Percentiles rank a stretch among this genome's conserved stretches.
Conservation (phyloP, 2,113 vertebrate species). For the Rutilus rutilus region DNA sequence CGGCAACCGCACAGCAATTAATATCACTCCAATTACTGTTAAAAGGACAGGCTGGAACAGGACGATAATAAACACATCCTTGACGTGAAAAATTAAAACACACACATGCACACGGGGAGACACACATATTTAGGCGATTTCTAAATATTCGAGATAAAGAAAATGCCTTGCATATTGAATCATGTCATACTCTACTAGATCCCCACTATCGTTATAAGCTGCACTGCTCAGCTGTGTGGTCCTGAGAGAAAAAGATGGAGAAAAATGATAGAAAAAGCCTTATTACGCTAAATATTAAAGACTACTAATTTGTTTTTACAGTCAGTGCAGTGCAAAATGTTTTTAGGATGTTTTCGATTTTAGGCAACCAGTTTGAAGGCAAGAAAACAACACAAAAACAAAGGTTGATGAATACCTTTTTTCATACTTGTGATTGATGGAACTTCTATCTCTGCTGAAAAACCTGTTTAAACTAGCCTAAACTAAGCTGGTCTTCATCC, state of each 20-base stretch:
- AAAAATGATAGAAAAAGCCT: constrained; percentile 9
- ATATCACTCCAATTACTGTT: constrained; percentile 88
- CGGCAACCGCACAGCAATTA: constrained; percentile 84
- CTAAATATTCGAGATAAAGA: constrained; percentile 39
- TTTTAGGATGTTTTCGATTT: neutral
- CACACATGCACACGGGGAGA: constrained; percentile 36
- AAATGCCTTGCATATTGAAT: constrained; percentile 45
- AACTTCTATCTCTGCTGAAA: neutral
- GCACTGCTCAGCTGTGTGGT: constrained; percentile 24
- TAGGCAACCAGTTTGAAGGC: neutral
- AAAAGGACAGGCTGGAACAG: constrained; percentile 82
- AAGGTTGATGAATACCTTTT: neutral
- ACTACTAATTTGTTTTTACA: constrained; percentile 9
- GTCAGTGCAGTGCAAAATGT: neutral
- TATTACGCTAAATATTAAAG: constrained; percentile 13
- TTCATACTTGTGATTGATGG: neutral
- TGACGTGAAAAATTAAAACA: constrained; percentile 78
- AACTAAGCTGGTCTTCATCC: neutral
- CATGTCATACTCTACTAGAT: constrained; percentile 35
- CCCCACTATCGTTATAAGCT: constrained; percentile 18
- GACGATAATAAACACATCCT: constrained; percentile 87
- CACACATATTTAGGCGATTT: constrained; percentile 37
- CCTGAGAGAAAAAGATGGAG: constrained; percentile 41
- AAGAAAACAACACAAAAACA: neutral
- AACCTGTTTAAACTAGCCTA: neutral